These are phyloP conservation scores for Drosophila subsilvestris DNA, from an alignment of 2,888 invertebrate genomes.

Conservation along the genomic window DNA sequence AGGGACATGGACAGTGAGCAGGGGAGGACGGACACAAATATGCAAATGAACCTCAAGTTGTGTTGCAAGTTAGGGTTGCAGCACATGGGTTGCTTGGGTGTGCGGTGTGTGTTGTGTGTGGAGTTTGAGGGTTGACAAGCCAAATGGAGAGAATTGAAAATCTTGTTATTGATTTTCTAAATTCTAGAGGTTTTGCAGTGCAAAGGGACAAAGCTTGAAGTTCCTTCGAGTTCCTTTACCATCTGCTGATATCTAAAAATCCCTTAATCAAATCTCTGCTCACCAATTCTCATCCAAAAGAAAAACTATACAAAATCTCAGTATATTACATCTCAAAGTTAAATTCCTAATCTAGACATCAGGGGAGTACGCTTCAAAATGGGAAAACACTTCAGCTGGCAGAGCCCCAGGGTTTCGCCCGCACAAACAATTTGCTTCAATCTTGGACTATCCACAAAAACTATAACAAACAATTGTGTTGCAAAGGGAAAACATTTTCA, in stretches of 20 bases:
- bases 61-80: constrained; percentile 64
- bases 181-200: too few relatives aligned
- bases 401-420: constrained; percentile 6
- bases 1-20: constrained; percentile 13
- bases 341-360: not conserved
- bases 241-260: not conserved
- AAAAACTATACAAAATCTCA: not conserved
- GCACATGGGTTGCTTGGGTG: not conserved
- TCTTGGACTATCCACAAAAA: constrained; percentile 34
- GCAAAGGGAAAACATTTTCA: constrained; percentile 54
- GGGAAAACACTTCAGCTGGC: constrained; percentile 20
- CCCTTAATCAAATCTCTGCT: too few relatives aligned
- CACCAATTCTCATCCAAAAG: too few relatives aligned
- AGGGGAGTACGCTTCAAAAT: not conserved
- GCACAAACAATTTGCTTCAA: constrained; percentile 48
- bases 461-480: constrained; percentile 53
- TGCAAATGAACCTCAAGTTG: constrained; percentile 76
- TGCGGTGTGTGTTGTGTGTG: not conserved
- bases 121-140: constrained; percentile 56
- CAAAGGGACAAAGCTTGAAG: too few relatives aligned
- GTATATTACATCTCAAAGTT: too few relatives aligned
- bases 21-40: constrained; percentile 58
- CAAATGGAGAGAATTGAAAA: constrained; percentile 26
- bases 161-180: constrained; percentile 64
- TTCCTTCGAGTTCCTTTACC: not conserved